Percentiles rank a stretch among this genome's conserved stretches.
Evolutionary conservation across 64 coral and sea anemone genomes (phyloP).

Genomic region (Pachyseris speciosa): DNA sequence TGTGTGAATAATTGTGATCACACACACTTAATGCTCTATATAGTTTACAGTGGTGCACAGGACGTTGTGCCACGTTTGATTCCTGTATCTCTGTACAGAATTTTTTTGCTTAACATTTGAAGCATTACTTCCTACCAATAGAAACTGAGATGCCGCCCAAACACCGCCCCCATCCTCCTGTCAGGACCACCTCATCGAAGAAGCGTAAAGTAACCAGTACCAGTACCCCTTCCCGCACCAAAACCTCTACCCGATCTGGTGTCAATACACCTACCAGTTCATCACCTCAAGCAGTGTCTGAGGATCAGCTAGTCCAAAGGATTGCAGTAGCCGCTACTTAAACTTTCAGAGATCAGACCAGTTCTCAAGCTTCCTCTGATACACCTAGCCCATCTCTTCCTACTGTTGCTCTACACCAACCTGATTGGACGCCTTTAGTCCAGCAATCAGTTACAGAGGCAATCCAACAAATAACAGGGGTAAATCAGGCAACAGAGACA

Average conservation of each 20-base stretch:
- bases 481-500: neutral
- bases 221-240: neutral
- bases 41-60: constrained; percentile 2
- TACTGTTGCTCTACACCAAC: neutral
- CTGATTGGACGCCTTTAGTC: neutral
- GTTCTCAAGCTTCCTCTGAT: neutral
- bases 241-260: neutral
- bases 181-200: neutral
- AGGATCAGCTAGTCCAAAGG: neutral
- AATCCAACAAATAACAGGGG: neutral
- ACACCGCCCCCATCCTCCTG: neutral
- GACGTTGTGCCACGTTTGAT: neutral
- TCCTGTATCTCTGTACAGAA: neutral
- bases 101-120: neutral
- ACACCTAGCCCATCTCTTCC: neutral
- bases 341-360: neutral
- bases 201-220: neutral
- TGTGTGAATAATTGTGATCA: constrained; percentile 27
- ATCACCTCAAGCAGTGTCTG: neutral
- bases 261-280: neutral
- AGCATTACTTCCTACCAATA: neutral
- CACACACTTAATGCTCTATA: neutral
- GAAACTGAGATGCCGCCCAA: neutral
- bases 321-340: neutral
- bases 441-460: constrained; percentile 12